Conservation (phyloP, 2,888 invertebrate genomes). For the Parascotia fuliginaria region DNA sequence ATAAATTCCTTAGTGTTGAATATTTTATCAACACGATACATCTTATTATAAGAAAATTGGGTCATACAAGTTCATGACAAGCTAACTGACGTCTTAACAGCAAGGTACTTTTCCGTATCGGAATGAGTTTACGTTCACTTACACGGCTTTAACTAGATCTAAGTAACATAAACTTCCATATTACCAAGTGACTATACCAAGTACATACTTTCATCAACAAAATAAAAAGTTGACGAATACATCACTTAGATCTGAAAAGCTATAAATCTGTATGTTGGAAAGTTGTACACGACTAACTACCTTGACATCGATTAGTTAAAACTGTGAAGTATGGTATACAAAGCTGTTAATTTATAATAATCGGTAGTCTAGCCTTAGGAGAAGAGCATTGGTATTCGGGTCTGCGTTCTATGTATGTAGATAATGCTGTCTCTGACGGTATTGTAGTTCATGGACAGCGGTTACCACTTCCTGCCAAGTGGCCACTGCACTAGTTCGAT, state of each 20-base stretch:
- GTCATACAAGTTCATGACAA: background rate
- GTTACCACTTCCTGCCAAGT: too few species aligned
- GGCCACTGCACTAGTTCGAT: too few species aligned
- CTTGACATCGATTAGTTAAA: conserved; percentile 1
- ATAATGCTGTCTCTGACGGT: too few species aligned
- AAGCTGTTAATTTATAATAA: conserved; percentile 1
- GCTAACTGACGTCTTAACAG: background rate
- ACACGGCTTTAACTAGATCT: background rate
- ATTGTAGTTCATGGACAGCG: too few species aligned
- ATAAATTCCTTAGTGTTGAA: background rate
- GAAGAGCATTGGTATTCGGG: background rate
- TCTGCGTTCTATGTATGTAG: background rate
- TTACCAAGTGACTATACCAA: background rate
- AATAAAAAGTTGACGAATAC: background rate
- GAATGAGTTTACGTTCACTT: background rate
- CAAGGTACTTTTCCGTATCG: background rate
- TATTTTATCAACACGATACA: background rate
- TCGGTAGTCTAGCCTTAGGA: background rate
- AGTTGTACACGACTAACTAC: background rate
- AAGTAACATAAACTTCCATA: background rate
- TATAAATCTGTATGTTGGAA: conserved; percentile 4
- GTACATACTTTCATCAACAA: background rate
- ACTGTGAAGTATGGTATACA: conserved; percentile 2
- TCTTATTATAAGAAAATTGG: background rate
- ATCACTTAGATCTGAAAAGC: background rate